Conservation (phyloP, 2,113 vertebrate genomes). For the Tachycineta bicolor region DNA sequence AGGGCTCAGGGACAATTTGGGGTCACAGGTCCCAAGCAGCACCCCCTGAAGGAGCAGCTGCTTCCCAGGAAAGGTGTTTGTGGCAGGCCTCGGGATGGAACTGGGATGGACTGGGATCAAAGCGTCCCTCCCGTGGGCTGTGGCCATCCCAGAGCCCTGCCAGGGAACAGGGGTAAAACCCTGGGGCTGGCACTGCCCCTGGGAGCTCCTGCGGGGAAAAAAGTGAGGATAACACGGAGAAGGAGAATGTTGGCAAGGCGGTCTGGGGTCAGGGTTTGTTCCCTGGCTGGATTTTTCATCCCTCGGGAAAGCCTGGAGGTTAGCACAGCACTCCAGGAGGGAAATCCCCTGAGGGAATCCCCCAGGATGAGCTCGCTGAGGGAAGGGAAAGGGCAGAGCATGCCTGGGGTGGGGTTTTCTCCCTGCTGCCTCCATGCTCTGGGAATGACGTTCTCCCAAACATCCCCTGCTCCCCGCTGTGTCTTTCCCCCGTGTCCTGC, state of each 20-base stretch:
- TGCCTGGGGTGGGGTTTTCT: fast-evolving
- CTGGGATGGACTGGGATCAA: not conserved
- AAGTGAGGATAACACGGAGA: fast-evolving
- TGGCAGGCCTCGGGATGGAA: not conserved
- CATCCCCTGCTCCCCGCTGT: not conserved
- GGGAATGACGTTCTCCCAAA: not conserved
- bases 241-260: not conserved
- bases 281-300: not conserved
- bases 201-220: not conserved
- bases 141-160: not conserved
- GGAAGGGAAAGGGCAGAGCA: not conserved
- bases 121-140: not conserved
- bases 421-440: not conserved
- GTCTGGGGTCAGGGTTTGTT: not conserved
- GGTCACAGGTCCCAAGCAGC: not conserved
- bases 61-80: fast-evolving
- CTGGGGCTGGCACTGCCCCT: not conserved
- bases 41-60: not conserved
- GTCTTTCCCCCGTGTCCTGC: not conserved
- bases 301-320: not conserved
- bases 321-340: not conserved
- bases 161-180: not conserved
- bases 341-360: not conserved
- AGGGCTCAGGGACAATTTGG: not conserved
- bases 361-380: not conserved